A percentile compares a stretch with the other conserved stretches of the same genome.
Conservation (phyloP, 2,113 vertebrate genomes). For the Myrmophylax atrothorax region DNA sequence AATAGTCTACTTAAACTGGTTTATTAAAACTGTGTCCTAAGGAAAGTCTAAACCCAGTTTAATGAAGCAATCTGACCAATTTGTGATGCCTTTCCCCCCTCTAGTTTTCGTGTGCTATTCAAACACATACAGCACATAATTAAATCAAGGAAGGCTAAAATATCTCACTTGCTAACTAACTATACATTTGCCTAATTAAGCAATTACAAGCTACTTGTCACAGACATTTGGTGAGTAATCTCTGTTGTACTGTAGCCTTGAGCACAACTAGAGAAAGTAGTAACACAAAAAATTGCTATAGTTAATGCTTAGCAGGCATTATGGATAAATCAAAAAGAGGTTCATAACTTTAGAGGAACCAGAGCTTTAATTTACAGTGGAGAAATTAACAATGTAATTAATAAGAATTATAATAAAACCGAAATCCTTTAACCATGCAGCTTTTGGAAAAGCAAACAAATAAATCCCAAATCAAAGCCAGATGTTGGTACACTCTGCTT, state of each 20-base stretch:
- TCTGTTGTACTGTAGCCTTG: neutral
- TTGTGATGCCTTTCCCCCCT: neutral
- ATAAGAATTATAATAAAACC: neutral
- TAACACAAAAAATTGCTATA: neutral
- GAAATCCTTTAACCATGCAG: neutral
- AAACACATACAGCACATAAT: neutral
- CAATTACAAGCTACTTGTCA: conserved; percentile 26
- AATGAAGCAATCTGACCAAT: neutral
- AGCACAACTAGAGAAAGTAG: neutral
- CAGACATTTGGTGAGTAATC: conserved; percentile 38
- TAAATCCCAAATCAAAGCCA: neutral
- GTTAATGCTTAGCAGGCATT: neutral
- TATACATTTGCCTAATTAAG: conserved; percentile 30
- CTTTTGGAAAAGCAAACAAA: neutral
- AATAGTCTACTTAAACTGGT: neutral
- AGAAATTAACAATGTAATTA: neutral
- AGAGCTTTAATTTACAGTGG: neutral
- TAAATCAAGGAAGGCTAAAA: neutral
- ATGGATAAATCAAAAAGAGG: neutral
- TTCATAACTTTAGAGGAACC: neutral
- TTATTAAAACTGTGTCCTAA: neutral
- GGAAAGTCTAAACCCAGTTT: neutral
- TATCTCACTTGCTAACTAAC: neutral
- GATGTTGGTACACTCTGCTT: neutral
- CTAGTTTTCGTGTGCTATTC: neutral